Percentiles rank a stretch among this genome's conserved stretches.
Conservation (phyloP, 2,113 vertebrate species). For the Argyrosomus japonicus region DNA sequence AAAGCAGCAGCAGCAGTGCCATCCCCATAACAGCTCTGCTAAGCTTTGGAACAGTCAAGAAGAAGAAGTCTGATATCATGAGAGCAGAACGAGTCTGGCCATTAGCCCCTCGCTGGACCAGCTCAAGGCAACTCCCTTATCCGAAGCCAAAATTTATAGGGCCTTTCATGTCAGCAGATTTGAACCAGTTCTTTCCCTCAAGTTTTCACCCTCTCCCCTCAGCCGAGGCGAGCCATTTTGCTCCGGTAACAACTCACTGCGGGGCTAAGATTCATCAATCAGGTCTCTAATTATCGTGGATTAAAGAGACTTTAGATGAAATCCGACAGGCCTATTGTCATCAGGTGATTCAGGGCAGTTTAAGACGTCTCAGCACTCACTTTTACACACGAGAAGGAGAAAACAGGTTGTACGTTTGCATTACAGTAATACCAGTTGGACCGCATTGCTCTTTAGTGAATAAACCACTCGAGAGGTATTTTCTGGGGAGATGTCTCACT, state of each 20-base stretch:
- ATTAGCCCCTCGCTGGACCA: not conserved
- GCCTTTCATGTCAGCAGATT: slow-evolving; percentile 34
- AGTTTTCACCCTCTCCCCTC: slow-evolving; percentile 13
- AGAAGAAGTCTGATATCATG: slow-evolving; percentile 32
- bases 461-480: slow-evolving; percentile 11
- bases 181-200: slow-evolving; percentile 17
- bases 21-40: slow-evolving; percentile 30
- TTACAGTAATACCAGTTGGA: slow-evolving; percentile 38
- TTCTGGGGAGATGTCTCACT: slow-evolving; percentile 9
- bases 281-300: not conserved
- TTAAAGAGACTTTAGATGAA: not conserved
- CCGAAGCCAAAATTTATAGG: slow-evolving; percentile 18
- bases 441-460: slow-evolving; percentile 63
- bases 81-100: slow-evolving; percentile 29
- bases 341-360: not conserved
- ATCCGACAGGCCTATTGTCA: not conserved
- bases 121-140: slow-evolving; percentile 21
- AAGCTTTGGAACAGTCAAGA: slow-evolving; percentile 39
- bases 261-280: not conserved
- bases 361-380: not conserved
- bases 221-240: slow-evolving; percentile 7
- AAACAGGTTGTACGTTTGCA: slow-evolving; percentile 31
- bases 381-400: not conserved
- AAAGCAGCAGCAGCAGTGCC: slow-evolving; percentile 20
- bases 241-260: not conserved